Conservation (phyloP, 1,140 invertebrate species). For the Drosophila kepulauana region DNA sequence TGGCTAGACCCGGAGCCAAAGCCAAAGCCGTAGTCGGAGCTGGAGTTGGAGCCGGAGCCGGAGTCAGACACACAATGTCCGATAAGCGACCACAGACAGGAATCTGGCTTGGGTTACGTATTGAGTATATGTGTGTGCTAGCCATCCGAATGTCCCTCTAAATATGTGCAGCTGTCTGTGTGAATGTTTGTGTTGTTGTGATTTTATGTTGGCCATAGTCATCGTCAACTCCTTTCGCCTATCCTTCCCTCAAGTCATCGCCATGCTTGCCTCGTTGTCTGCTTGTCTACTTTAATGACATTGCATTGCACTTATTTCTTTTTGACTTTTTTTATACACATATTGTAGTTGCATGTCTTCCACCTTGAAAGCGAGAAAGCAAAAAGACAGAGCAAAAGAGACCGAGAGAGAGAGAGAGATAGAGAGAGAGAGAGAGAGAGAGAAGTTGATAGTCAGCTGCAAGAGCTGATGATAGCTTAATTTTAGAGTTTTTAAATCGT, state of each 20-base stretch:
- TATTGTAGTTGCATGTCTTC: slow-evolving; percentile 42
- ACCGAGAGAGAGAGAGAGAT: not conserved
- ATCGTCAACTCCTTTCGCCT: slow-evolving; percentile 30
- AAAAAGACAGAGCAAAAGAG: not conserved
- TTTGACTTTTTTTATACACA: slow-evolving; percentile 59
- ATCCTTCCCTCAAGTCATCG: not conserved
- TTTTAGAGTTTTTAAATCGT: slow-evolving; percentile 82
- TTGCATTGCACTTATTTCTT: slow-evolving; percentile 80
- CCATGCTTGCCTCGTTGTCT: slow-evolving; percentile 54
- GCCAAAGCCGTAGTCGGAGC: not conserved
- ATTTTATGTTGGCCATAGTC: slow-evolving; percentile 77
- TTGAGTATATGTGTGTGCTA: slow-evolving; percentile 15
- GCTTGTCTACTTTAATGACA: slow-evolving; percentile 79
- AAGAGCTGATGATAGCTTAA: slow-evolving; percentile 82
- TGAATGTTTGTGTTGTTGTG: slow-evolving; percentile 52
- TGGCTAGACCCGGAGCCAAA: not conserved
- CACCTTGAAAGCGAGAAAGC: slow-evolving; percentile 15
- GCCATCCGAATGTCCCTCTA: slow-evolving; percentile 33
- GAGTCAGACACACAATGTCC: slow-evolving; percentile 54
- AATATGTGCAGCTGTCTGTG: slow-evolving; percentile 32
- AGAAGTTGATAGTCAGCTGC: slow-evolving; percentile 63
- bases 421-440: slow-evolving; percentile 4
- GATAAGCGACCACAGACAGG: slow-evolving; percentile 66
- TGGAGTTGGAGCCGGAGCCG: not conserved
- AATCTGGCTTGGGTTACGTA: slow-evolving; percentile 30